Conservation (phyloP, 2,888 invertebrate genomes). For the Drosophila fungiperda region DNA sequence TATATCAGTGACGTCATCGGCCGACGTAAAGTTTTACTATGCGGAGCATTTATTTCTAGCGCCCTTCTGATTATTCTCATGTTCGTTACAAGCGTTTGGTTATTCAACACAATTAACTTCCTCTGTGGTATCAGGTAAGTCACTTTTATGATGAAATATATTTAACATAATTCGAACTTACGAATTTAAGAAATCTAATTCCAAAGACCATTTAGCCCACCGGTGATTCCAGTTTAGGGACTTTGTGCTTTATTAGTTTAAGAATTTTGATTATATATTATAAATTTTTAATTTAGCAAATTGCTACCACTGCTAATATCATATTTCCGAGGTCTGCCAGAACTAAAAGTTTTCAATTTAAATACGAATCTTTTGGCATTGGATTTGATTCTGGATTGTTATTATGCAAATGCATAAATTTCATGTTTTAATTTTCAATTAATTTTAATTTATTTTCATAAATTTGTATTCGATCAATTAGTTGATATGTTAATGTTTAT, state of each 20-base stretch:
- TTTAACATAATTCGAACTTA: not conserved
- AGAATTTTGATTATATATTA: too few species aligned
- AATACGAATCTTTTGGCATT: too few species aligned
- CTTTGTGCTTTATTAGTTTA: not conserved
- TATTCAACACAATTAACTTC: conserved; percentile 78
- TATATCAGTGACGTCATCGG: conserved; percentile 79
- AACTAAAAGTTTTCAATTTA: too few species aligned
- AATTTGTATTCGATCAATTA: too few species aligned
- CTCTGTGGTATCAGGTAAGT: conserved; percentile 77
- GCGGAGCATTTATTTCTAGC: conserved; percentile 63
- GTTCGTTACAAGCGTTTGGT: conserved; percentile 81
- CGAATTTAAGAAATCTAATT: not conserved
- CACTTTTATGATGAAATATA: not conserved
- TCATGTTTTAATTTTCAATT: too few species aligned
- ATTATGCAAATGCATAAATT: too few species aligned
- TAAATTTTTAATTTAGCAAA: too few species aligned
- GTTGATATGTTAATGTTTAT: too few species aligned
- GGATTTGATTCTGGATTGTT: too few species aligned
- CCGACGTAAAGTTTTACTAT: conserved; percentile 73
- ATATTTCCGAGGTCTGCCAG: too few species aligned
- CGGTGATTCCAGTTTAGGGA: not conserved
- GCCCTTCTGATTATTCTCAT: conserved; percentile 73
- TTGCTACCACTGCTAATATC: too few species aligned
- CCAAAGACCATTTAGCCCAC: not conserved
- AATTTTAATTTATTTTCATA: too few species aligned